Evolutionary conservation across 2,797 vertebrate species (phyloP).

Genomic region (Xenopus petersii): DNA sequence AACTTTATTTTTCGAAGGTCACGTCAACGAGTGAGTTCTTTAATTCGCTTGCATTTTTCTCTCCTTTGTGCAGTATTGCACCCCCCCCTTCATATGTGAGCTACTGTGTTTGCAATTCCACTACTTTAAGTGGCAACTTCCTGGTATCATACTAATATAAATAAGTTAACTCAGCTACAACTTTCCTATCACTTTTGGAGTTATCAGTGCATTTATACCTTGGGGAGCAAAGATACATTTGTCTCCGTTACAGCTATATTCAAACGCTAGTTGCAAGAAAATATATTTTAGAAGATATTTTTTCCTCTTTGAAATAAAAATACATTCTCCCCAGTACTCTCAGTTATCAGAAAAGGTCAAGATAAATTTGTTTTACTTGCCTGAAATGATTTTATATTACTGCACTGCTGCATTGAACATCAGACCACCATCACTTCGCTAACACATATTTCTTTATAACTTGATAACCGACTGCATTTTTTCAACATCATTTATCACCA

Average conservation of each 20-base stretch:
- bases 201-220: background rate
- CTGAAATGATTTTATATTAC: constrained; percentile 4
- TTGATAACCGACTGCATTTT: constrained; percentile 6
- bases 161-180: background rate
- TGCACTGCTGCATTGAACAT: constrained; percentile 8
- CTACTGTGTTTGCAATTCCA: too few relatives aligned
- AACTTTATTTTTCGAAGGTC: too few relatives aligned
- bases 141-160: too few relatives aligned
- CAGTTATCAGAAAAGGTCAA: constrained; percentile 1
- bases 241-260: background rate
- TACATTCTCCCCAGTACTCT: background rate
- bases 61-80: too few relatives aligned
- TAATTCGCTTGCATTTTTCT: too few relatives aligned
- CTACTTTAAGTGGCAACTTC: too few relatives aligned
- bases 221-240: constrained; percentile 5
- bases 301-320: constrained; percentile 12
- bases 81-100: too few relatives aligned
- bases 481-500: constrained; percentile 15
- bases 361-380: constrained; percentile 8
- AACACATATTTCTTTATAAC: constrained; percentile 7
- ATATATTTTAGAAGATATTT: background rate
- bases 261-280: background rate
- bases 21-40: too few relatives aligned
- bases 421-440: constrained; percentile 1
- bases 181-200: background rate